Conservation (phyloP, 2,797 vertebrate genomes). For the Esox masquinongy region DNA sequence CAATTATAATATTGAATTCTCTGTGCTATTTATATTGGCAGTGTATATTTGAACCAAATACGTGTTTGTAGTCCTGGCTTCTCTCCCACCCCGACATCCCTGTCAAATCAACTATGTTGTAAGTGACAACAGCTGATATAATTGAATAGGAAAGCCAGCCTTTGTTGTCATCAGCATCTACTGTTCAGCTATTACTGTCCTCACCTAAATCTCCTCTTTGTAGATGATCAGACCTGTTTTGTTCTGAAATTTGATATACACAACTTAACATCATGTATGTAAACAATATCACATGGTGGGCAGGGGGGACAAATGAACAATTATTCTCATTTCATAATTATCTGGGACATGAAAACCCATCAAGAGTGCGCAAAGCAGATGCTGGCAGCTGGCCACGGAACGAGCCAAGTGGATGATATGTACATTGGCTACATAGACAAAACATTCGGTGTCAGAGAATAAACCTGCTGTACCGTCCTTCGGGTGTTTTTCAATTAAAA, state of each 20-base stretch:
- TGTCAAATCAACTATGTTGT: not conserved
- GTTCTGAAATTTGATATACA: not conserved
- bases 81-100: not conserved
- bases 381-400: conserved; percentile 1
- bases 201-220: not conserved
- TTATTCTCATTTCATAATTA: not conserved
- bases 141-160: not conserved
- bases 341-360: not conserved
- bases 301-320: not conserved
- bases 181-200: not conserved
- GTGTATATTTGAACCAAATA: not conserved
- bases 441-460: not conserved
- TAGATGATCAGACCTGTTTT: not conserved
- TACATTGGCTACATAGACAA: conserved; percentile 11
- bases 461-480: conserved; percentile 14
- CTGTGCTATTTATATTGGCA: not conserved
- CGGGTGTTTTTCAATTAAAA: conserved; percentile 25
- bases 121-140: not conserved
- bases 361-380: not conserved
- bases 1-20: not conserved
- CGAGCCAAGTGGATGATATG: not conserved
- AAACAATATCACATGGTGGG: not conserved
- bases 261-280: not conserved
- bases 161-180: not conserved
- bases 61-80: not conserved